Evolutionary conservation across 2,888 invertebrate genomes (phyloP).

Genomic region (Cheilosia variabilis): DNA sequence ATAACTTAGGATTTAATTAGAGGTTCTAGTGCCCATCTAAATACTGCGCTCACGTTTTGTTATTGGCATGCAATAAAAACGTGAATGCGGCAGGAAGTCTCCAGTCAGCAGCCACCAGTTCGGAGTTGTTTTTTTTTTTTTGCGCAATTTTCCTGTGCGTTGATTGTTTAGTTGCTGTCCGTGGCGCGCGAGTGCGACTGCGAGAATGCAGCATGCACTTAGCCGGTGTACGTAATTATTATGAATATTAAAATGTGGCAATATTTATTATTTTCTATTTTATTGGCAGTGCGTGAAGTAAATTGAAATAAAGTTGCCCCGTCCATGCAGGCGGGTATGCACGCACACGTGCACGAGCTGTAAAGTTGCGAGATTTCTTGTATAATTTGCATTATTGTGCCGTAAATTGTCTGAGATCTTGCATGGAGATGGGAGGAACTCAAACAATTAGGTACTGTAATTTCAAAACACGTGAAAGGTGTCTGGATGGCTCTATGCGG

Average conservation of each 20-base stretch:
- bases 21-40: slow-evolving; percentile 53
- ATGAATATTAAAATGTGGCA: slow-evolving; percentile 30
- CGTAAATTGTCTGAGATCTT: slow-evolving; percentile 2
- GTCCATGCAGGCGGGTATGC: neutral
- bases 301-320: slow-evolving; percentile 43
- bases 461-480: neutral
- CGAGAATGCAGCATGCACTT: neutral
- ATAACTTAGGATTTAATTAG: slow-evolving; percentile 61
- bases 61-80: slow-evolving; percentile 49
- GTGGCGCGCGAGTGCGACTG: neutral
- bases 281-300: slow-evolving; percentile 60
- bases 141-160: slow-evolving; percentile 8
- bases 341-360: neutral
- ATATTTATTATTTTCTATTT: slow-evolving; percentile 62
- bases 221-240: slow-evolving; percentile 17
- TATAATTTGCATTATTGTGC: slow-evolving; percentile 19
- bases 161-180: slow-evolving; percentile 4
- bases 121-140: neutral
- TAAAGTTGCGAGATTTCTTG: neutral
- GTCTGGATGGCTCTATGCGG: too few relatives aligned
- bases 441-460: neutral
- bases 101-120: neutral
- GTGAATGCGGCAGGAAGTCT: slow-evolving; percentile 43
- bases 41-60: slow-evolving; percentile 38
- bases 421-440: neutral